A percentile compares a stretch with the other conserved stretches of the same genome.
Evolutionary conservation across 2,113 vertebrate genomes (phyloP).

Genomic region (Maccullochella peelii): DNA sequence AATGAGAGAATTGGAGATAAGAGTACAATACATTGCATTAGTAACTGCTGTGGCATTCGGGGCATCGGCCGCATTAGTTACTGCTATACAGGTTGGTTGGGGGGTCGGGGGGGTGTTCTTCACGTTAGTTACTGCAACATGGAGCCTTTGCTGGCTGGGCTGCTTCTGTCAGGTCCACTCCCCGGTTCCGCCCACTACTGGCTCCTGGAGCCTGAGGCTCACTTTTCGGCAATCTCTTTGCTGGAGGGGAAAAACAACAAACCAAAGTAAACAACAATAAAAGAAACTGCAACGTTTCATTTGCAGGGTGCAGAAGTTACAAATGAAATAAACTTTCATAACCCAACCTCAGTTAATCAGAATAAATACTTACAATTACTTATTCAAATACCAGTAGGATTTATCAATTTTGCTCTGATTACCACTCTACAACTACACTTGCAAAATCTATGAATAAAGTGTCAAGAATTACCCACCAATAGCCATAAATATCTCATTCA

Average conservation of each 20-base stretch:
- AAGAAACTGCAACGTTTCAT: background rate
- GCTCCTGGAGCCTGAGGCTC: constrained; percentile 91
- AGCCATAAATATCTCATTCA: constrained; percentile 99
- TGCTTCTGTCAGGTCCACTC: constrained; percentile 94
- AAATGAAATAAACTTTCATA: background rate
- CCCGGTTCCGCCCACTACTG: constrained; percentile 90
- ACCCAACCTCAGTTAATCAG: background rate
- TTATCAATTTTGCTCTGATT: background rate
- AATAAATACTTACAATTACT: background rate
- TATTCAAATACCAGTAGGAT: background rate
- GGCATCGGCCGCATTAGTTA: constrained; percentile 75
- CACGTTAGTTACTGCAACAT: constrained; percentile 94
- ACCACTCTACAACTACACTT: background rate
- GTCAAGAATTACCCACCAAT: constrained; percentile 88
- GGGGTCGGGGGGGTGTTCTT: constrained; percentile 40
- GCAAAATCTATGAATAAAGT: background rate
- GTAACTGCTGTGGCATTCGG: constrained; percentile 78
- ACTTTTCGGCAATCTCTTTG: constrained; percentile 97
- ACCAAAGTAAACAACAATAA: background rate
- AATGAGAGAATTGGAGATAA: constrained; percentile 62
- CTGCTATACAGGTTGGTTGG: constrained; percentile 59
- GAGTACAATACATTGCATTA: constrained; percentile 72
- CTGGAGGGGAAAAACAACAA: constrained; percentile 60
- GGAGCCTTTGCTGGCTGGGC: constrained; percentile 92
- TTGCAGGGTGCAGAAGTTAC: background rate